Base-by-base conservation (phyloP, 1,140 invertebrate species). In the Aricia agestis region DNA sequence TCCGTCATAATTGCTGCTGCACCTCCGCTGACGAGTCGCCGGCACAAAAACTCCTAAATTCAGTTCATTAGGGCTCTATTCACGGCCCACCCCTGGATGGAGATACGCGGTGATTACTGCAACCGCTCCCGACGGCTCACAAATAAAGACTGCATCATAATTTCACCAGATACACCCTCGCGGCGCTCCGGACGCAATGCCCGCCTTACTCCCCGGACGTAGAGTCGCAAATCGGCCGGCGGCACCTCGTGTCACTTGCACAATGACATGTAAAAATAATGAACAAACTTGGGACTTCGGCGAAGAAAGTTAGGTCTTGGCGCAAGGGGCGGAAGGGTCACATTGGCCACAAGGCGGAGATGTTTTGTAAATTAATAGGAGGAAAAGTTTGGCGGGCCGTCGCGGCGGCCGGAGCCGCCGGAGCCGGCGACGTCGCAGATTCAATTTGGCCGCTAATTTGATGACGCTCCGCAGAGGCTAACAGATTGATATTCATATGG, bases 71-170 rank as follows among this genome's bases (percentile, higher is more conserved):
- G 89, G 87, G 83, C 87, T 86, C 89, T 86, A 91, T 91, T 91
- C 89, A 91, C 82, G 78, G 80, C 82, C 83, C 87, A 87, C 89
- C 87, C 89, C 86, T 88, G 86, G 89, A 85, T 89, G 87, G 87
- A 91, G 89, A 91, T 89, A 91, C 87, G 86, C 87, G 89, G 89
- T 91, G 89, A 91, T 91, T 91, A 91, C 89, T 91, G 87, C 89
- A 91, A 90, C 89, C 87, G 87, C 86, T 91, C 89, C 89, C 89
- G 89, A 90, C 87, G 89, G 87, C 86, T 91, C 89, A 90, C 89
- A 87, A 90, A 91, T 91, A 91, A 91, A 91, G 89, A 91, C 89
- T 91, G 89, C 89, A 91, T 91, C 89, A 91, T 91, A 91, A 91
- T 91, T 91, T 88, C 83, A 90, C 85, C 87, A 90, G 87, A 90